Evolutionary conservation across 2,888 invertebrate species (phyloP).

Genomic region (Psylliodes chrysocephalus): DNA sequence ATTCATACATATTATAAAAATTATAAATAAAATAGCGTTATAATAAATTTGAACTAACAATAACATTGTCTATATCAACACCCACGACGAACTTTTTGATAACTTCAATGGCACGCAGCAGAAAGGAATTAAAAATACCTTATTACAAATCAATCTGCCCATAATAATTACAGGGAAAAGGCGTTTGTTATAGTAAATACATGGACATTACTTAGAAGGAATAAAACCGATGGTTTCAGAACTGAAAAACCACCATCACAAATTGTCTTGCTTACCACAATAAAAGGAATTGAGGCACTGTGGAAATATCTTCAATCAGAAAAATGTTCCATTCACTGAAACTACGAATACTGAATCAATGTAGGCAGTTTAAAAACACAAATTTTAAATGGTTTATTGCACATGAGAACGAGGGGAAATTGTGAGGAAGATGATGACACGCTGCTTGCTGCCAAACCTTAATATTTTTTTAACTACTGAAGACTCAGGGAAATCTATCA

Average conservation of each 20-base stretch:
- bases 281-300: no score
- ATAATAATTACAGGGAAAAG: not conserved
- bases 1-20: no score
- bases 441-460: conserved; percentile 13
- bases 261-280: conserved; percentile 12
- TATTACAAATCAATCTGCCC: not conserved
- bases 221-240: not conserved
- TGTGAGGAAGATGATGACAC: conserved; percentile 9
- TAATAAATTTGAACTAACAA: no score
- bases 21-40: no score
- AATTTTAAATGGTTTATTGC: conserved; percentile 15
- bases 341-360: not conserved
- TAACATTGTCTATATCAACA: not conserved
- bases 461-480: not conserved
- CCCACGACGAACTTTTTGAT: not conserved
- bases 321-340: no score
- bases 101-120: not conserved
- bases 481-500: no score
- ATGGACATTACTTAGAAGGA: not conserved
- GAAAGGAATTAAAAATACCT: not conserved
- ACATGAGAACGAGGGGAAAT: conserved; percentile 2
- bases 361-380: conserved; percentile 16
- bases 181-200: not conserved
- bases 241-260: conserved; percentile 8
- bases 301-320: no score